Percentiles rank a stretch among this genome's conserved stretches.
phyloP scores from a whole-genome alignment of 2,888 invertebrate genomes.

The Lithophane leautieri region DNA sequence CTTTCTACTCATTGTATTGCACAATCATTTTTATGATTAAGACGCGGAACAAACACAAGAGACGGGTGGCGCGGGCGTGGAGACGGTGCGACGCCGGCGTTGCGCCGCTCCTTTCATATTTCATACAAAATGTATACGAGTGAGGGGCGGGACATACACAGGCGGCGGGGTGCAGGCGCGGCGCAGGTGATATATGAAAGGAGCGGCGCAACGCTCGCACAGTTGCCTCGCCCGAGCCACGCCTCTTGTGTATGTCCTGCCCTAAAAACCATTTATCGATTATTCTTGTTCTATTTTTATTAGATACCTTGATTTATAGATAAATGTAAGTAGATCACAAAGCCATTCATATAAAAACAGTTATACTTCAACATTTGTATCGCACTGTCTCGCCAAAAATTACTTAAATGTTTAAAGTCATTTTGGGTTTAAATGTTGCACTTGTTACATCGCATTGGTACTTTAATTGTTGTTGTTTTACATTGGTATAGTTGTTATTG shows the following conservation, averaged over 20 bases:
- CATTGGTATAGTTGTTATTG: constrained; percentile 6
- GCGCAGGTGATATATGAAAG: no score
- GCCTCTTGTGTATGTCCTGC: no score
- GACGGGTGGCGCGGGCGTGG: no score
- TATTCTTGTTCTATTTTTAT: background rate
- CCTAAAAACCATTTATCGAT: background rate
- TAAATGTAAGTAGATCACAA: constrained; percentile 1
- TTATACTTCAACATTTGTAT: constrained; percentile 13
- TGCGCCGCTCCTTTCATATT: no score
- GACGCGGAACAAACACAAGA: no score
- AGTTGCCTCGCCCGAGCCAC: no score
- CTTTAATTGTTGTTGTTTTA: constrained; percentile 4
- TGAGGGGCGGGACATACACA: no score
- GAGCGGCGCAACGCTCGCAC: no score
- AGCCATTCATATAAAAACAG: background rate
- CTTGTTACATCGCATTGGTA: constrained; percentile 27
- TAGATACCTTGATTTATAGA: background rate
- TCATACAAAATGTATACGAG: no score
- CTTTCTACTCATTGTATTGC: constrained; percentile 1
- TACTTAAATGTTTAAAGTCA: constrained; percentile 6
- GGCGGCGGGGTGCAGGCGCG: no score
- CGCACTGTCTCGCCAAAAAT: background rate
- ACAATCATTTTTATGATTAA: background rate
- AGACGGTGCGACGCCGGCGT: no score
- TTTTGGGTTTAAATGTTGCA: constrained; percentile 20